phyloP scores from a whole-genome alignment of 2,888 invertebrate species.

The Dicranocentrus wangi region DNA sequence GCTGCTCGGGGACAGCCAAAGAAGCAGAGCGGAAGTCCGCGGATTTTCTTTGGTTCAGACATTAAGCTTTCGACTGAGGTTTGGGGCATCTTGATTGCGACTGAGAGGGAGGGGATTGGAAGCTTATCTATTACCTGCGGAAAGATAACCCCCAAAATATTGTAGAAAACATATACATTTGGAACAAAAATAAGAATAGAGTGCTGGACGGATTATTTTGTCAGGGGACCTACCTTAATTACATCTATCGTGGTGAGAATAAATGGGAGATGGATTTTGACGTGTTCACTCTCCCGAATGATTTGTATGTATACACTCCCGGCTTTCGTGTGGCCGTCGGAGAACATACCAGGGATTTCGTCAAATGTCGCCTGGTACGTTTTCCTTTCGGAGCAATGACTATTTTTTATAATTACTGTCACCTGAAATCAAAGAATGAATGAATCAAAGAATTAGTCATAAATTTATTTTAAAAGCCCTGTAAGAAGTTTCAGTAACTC shows the following conservation, averaged over 20 bases:
- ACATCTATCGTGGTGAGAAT: constrained; percentile 70
- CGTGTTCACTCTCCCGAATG: constrained; percentile 71
- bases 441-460: background rate
- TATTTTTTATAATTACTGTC: constrained; percentile 72
- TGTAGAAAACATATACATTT: background rate
- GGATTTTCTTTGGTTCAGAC: constrained; percentile 65
- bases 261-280: constrained; percentile 71
- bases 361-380: constrained; percentile 72
- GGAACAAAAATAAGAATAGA: background rate
- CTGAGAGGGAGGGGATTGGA: constrained; percentile 71
- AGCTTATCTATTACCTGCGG: constrained; percentile 68
- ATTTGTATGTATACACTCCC: constrained; percentile 72
- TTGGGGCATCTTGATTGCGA: constrained; percentile 71
- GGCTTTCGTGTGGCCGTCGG: constrained; percentile 70
- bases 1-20: constrained; percentile 72
- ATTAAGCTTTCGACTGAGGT: constrained; percentile 62
- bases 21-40: constrained; percentile 71
- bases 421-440: constrained; percentile 60
- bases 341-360: constrained; percentile 73
- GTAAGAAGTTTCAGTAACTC: too few species aligned
- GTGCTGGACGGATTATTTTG: background rate
- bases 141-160: background rate
- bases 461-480: constrained; percentile 1
- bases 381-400: constrained; percentile 71
- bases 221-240: constrained; percentile 70